Evolutionary conservation across 2,888 invertebrate genomes (phyloP).

Genomic region (Tricholauxania praeusta): DNA sequence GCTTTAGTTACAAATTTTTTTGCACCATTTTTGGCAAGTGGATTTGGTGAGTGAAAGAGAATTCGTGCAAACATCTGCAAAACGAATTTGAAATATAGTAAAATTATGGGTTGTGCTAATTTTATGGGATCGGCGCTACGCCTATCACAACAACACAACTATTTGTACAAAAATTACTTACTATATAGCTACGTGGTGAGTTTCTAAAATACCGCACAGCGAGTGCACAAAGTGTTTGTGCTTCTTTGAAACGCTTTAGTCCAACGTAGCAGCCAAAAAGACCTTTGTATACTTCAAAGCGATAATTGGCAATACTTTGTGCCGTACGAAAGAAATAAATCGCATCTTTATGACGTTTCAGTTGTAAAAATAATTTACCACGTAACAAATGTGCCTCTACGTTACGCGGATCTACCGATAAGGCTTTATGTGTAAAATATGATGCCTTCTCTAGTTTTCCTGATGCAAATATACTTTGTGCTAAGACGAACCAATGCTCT

Average conservation of each 20-base stretch:
- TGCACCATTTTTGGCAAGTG: constrained; percentile 70
- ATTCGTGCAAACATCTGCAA: constrained; percentile 80
- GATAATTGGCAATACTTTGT: constrained; percentile 61
- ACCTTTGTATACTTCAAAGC: constrained; percentile 81
- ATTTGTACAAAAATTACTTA: constrained; percentile 61
- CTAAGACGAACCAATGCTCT: constrained; percentile 83
- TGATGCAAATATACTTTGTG: constrained; percentile 75
- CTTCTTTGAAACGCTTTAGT: constrained; percentile 77
- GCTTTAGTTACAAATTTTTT: constrained; percentile 80
- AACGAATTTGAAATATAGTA: neutral
- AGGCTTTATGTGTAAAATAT: constrained; percentile 81
- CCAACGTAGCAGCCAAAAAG: constrained; percentile 80
- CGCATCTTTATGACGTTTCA: constrained; percentile 61
- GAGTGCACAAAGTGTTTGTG: constrained; percentile 77
- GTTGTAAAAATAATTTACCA: constrained; percentile 66
- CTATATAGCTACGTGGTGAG: constrained; percentile 79
- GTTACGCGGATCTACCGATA: constrained; percentile 74
- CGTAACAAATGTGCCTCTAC: constrained; percentile 81
- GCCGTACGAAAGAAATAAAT: constrained; percentile 58
- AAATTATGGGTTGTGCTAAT: neutral
- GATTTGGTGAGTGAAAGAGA: constrained; percentile 74
- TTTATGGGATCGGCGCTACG: no score
- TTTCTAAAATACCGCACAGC: constrained; percentile 80
- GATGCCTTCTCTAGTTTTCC: constrained; percentile 76
- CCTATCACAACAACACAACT: neutral